phyloP scores from a whole-genome alignment of 2,888 invertebrate species.

The Dicycla oo region DNA sequence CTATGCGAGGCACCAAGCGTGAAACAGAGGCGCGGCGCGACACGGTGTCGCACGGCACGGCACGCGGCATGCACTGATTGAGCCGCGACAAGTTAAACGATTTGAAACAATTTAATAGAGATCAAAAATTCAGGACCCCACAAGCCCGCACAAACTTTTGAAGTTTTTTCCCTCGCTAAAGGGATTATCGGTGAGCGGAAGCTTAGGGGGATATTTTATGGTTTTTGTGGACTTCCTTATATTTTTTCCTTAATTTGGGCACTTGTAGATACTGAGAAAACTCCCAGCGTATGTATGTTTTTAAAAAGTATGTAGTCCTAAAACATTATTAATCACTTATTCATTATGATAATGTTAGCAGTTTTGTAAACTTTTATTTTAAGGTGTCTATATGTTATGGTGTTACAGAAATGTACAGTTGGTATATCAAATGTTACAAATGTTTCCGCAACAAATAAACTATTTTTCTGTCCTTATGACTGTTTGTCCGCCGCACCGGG shows the following conservation, averaged over 20 bases:
- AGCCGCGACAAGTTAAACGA: slow-evolving; percentile 91
- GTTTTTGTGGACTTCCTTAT: slow-evolving; percentile 83
- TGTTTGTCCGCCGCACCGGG: too few relatives aligned
- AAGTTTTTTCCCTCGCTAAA: slow-evolving; percentile 90
- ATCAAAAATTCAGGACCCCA: slow-evolving; percentile 89
- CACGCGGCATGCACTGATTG: slow-evolving; percentile 85
- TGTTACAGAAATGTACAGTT: background rate
- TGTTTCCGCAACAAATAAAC: background rate
- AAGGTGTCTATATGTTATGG: background rate
- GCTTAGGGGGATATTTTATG: slow-evolving; percentile 87
- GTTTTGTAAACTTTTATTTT: background rate
- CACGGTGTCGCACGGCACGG: slow-evolving; percentile 42
- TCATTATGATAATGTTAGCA: background rate
- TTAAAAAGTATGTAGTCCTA: background rate
- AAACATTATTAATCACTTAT: background rate
- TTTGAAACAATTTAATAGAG: slow-evolving; percentile 91
- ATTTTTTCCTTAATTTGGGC: slow-evolving; percentile 75
- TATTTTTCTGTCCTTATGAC: background rate
- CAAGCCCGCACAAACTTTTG: slow-evolving; percentile 90
- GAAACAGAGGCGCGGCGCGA: slow-evolving; percentile 69
- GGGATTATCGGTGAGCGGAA: slow-evolving; percentile 88
- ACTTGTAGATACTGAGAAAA: slow-evolving; percentile 48
- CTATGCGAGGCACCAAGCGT: slow-evolving; percentile 82
- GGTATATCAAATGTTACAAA: background rate
- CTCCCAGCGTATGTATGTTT: slow-evolving; percentile 5